Percentiles rank a stretch among this genome's conserved stretches.
phyloP scores from a whole-genome alignment of 2,113 vertebrate genomes.

The Crotalus tigris region DNA sequence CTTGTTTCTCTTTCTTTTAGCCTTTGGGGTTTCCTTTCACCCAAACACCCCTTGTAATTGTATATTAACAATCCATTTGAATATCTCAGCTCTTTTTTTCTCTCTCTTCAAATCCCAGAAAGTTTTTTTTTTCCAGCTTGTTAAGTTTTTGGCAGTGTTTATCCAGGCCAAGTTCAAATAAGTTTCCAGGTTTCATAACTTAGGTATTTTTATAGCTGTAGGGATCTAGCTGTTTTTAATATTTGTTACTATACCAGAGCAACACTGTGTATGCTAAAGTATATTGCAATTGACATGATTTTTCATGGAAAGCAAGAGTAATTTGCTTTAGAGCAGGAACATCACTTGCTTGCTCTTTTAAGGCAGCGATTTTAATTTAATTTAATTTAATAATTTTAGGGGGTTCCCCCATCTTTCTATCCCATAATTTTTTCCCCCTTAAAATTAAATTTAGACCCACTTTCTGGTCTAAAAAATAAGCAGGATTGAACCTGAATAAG shows the following conservation, averaged over 20 bases:
- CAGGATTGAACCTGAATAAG: not conserved
- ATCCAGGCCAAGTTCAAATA: not conserved
- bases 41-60: not conserved
- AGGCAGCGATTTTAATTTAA: not conserved
- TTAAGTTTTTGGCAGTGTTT: conserved; percentile 19
- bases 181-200: conserved; percentile 8
- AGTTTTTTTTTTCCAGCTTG: not conserved
- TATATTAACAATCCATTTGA: not conserved
- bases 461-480: not conserved
- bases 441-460: not conserved
- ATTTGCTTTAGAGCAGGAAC: not conserved
- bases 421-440: rapidly evolving
- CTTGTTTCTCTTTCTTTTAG: not conserved
- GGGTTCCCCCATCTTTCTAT: not conserved
- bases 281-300: not conserved
- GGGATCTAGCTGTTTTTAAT: conserved; percentile 23
- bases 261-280: not conserved
- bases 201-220: conserved; percentile 35
- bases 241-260: conserved; percentile 16
- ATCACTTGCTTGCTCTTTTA: conserved; percentile 53
- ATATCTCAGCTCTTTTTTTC: not conserved
- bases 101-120: not conserved
- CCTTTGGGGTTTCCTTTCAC: not conserved
- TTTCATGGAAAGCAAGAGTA: not conserved
- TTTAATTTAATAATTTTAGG: not conserved